Base-by-base conservation (phyloP, 1,140 invertebrate species). In the Sycophila sp. region DNA sequence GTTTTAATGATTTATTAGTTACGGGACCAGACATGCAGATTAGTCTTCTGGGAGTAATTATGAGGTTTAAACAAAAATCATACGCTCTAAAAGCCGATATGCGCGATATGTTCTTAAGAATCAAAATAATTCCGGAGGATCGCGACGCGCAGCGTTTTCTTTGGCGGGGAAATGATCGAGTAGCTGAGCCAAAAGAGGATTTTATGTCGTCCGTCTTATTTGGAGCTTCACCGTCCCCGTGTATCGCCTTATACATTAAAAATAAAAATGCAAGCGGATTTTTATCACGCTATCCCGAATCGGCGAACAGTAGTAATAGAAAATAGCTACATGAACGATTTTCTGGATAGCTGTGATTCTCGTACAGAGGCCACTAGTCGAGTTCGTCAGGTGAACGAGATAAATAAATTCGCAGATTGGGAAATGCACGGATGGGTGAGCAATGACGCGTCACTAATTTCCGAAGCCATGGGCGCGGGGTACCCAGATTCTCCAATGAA, bases 291-390 rank as follows among this genome's bases (percentile, higher is more conserved):
- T 73, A 38, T 28, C 80, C 80, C 0, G 7, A 38, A 17, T 80
- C 81, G 0, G 78, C 74, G 8, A 17, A 74, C 0, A 77, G 77
- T 0, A 77, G 76, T 84, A 8, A 22, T 36, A 1, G 17, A 78
- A 0, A 69, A 73, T 26, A 76, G 78, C 38, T 84, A 84, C 58
- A 81, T 83, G 72, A 80, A 83, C 65, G 82, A 84, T 65, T 82
- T 79, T 45, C 69, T 84, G 8, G 77, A 79, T 42, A 78, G 76
- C 42, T 63, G 74, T 7, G 66, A 75, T 1, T 75, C 70, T 5
- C 73, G 71, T 24, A 22, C 58, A 0, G 75, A 76, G 15, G 77
- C 77, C 0, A 74, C 69, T 42, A 2, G 71, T 17, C 32, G 81
- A 30, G 70, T 76, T 15, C 67, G 64, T 7, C 28, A 80, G 28